Evolutionary conservation across 1,140 invertebrate species (phyloP).

Genomic region (Anoplophora glabripennis): DNA sequence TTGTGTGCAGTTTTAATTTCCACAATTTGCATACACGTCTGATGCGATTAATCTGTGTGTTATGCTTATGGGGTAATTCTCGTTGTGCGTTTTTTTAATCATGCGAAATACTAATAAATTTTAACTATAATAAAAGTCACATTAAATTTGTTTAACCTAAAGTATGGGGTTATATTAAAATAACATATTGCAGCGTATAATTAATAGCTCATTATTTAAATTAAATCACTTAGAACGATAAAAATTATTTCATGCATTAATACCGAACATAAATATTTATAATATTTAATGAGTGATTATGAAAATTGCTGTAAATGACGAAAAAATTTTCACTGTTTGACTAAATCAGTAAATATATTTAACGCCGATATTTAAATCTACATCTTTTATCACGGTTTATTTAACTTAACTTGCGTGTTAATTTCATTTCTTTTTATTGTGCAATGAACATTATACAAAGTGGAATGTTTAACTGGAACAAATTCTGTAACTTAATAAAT

Average conservation of each 20-base stretch:
- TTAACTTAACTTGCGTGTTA: no score
- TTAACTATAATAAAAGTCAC: constrained; percentile 21
- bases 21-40: constrained; percentile 14
- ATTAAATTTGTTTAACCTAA: constrained; percentile 20
- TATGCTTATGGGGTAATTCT: constrained; percentile 12
- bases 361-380: no score
- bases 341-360: no score
- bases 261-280: no score
- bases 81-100: constrained; percentile 6
- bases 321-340: background rate
- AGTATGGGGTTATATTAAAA: constrained; percentile 5
- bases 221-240: constrained; percentile 9
- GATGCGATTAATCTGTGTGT: constrained; percentile 14
- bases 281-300: background rate
- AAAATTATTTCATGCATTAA: no score
- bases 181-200: constrained; percentile 18
- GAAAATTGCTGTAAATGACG: background rate
- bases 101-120: constrained; percentile 27
- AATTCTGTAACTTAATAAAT: no score
- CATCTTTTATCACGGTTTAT: no score
- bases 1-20: constrained; percentile 1
- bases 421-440: no score
- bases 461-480: no score
- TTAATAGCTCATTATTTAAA: constrained; percentile 22
- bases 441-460: no score